These are phyloP conservation scores for Carposina sasakii DNA, from an alignment of 1,140 invertebrate species.

Conservation along the genomic window DNA sequence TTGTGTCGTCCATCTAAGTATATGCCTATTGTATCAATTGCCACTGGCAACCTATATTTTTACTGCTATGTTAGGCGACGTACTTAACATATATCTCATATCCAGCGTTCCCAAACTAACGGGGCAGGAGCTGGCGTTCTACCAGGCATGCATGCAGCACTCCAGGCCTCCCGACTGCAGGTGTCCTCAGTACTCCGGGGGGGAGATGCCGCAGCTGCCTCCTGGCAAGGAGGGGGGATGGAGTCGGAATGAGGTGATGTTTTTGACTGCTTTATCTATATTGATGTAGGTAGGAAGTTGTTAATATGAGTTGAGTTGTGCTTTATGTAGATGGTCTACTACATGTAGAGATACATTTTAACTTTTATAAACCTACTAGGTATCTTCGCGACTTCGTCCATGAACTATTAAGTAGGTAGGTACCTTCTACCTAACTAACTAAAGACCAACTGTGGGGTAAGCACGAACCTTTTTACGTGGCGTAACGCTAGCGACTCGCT, in stretches of 20 bases:
- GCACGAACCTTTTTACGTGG: too few relatives aligned
- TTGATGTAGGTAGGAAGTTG: too few relatives aligned
- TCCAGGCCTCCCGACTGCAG: conserved; percentile 52
- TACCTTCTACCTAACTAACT: too few relatives aligned
- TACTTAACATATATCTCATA: background rate
- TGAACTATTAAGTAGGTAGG: too few relatives aligned
- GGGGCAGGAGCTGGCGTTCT: conserved; percentile 53
- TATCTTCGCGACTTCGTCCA: too few relatives aligned
- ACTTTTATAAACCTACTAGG: too few relatives aligned
- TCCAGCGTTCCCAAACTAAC: conserved; percentile 40
- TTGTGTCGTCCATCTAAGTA: background rate
- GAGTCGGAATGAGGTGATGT: conserved; percentile 54
- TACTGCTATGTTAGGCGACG: background rate
- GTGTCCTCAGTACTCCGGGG: conserved; percentile 50
- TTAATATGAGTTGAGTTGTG: too few relatives aligned
- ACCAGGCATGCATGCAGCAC: conserved; percentile 56
- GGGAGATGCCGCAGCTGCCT: conserved; percentile 39
- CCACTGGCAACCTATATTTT: background rate
- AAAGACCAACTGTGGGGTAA: too few relatives aligned
- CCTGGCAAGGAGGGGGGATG: conserved; percentile 55
- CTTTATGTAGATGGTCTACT: too few relatives aligned
- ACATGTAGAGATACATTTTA: too few relatives aligned
- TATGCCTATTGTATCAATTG: background rate
- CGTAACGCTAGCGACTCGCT: too few relatives aligned
- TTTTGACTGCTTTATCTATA: too few relatives aligned